Conservation (phyloP, 64 coral and sea anemone species). For the Actinia equina region DNA sequence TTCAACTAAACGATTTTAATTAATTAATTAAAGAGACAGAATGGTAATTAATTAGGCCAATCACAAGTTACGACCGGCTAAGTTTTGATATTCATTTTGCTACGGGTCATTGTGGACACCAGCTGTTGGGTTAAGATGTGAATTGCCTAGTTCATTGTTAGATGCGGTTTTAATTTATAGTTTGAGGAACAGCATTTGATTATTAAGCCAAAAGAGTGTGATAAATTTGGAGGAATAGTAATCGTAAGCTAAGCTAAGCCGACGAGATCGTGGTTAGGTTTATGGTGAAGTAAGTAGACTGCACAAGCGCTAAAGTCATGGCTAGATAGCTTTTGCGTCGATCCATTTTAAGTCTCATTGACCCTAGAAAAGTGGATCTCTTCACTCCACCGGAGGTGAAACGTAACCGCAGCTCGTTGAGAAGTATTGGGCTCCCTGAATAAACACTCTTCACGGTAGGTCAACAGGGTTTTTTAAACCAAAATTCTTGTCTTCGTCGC, state of each 20-base stretch:
- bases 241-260: constrained; percentile 3
- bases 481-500: background rate
- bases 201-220: constrained; percentile 69
- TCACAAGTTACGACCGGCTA: constrained; percentile 87
- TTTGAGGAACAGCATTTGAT: constrained; percentile 61
- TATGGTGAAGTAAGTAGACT: background rate
- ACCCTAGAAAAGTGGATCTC: background rate
- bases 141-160: constrained; percentile 66
- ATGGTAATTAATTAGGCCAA: constrained; percentile 98
- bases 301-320: background rate
- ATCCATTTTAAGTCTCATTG: background rate
- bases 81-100: constrained; percentile 74
- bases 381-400: constrained; percentile 1
- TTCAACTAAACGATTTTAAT: constrained; percentile 98
- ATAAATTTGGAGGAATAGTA: constrained; percentile 58
- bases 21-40: constrained; percentile 99
- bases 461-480: constrained; percentile 1
- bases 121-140: constrained; percentile 84
- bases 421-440: background rate
- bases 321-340: background rate
- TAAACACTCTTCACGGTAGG: constrained; percentile 21
- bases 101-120: constrained; percentile 68
- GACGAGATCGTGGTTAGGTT: background rate
- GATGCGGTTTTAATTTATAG: constrained; percentile 84
- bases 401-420: background rate